Evolutionary conservation across 2,113 vertebrate genomes (phyloP).

Genomic region (Oryzias melastigma): DNA sequence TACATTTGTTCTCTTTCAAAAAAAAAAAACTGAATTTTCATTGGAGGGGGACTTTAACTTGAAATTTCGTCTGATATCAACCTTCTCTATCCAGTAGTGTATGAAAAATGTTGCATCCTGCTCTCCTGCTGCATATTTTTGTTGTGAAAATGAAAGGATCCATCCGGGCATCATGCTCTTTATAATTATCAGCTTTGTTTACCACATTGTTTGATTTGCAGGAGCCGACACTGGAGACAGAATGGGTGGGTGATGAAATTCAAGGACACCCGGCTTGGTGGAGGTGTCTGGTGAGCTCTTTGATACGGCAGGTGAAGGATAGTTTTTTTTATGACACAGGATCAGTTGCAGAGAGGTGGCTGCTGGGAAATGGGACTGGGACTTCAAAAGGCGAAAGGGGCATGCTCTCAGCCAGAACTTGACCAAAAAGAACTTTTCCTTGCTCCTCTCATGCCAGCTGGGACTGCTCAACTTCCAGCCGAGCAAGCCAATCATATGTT

Average conservation of each 20-base stretch:
- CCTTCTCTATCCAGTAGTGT: conserved; percentile 43
- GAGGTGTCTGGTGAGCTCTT: conserved; percentile 27
- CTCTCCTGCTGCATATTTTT: conserved; percentile 30
- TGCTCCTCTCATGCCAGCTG: conserved; percentile 7
- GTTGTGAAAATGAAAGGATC: conserved; percentile 37
- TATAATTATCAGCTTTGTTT: conserved; percentile 45
- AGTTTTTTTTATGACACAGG: not conserved
- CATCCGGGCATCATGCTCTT: conserved; percentile 9
- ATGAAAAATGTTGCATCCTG: conserved; percentile 50
- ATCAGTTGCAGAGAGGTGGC: not conserved
- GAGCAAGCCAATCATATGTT: conserved; percentile 7
- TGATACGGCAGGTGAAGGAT: conserved; percentile 25
- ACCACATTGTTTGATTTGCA: conserved; percentile 28
- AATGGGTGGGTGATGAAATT: conserved; percentile 51
- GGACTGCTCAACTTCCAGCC: conserved; percentile 5
- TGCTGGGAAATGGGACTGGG: conserved; percentile 9
- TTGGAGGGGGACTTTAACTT: conserved; percentile 19
- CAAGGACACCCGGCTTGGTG: conserved; percentile 34
- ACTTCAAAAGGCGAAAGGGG: conserved; percentile 1
- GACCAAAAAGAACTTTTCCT: conserved; percentile 5
- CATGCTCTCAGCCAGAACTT: conserved; percentile 5
- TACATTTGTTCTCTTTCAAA: no score
- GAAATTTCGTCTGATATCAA: conserved; percentile 50
- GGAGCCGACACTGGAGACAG: conserved; percentile 29
- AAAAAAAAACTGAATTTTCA: no score